A percentile compares a stretch with the other conserved stretches of the same genome.
Evolutionary conservation across 2,113 vertebrate species (phyloP).

Genomic region (Agelaius phoeniceus): DNA sequence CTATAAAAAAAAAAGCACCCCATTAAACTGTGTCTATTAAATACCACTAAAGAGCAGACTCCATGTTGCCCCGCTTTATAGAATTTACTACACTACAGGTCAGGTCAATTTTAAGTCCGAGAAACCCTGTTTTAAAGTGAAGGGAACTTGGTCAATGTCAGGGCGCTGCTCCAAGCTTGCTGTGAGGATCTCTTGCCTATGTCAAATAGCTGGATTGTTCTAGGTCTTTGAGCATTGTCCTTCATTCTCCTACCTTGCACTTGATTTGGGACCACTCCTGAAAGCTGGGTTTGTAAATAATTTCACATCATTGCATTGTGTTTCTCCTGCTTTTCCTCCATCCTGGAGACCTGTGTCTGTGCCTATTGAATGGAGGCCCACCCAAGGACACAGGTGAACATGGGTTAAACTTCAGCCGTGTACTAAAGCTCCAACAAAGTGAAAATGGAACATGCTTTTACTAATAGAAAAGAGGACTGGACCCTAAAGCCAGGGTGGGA

Average conservation of each 20-base stretch:
- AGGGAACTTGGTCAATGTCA: background rate
- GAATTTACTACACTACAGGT: background rate
- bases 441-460: background rate
- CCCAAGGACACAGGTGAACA: background rate
- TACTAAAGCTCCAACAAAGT: background rate
- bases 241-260: background rate
- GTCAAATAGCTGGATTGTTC: background rate
- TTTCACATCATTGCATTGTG: background rate
- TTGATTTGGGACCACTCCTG: background rate
- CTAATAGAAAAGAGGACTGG: background rate
- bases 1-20: background rate
- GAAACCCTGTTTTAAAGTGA: background rate
- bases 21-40: background rate
- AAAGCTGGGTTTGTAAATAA: background rate
- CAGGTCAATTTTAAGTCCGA: background rate
- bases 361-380: background rate
- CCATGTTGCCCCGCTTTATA: rapidly evolving
- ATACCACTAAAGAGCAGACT: background rate
- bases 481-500: background rate
- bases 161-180: background rate
- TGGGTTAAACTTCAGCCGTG: rapidly evolving
- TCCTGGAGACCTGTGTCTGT: background rate
- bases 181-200: background rate
- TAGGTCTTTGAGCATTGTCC: background rate
- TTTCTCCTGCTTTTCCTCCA: background rate